phyloP scores from a whole-genome alignment of 2,797 vertebrate species.

The Artibeus lituratus region DNA sequence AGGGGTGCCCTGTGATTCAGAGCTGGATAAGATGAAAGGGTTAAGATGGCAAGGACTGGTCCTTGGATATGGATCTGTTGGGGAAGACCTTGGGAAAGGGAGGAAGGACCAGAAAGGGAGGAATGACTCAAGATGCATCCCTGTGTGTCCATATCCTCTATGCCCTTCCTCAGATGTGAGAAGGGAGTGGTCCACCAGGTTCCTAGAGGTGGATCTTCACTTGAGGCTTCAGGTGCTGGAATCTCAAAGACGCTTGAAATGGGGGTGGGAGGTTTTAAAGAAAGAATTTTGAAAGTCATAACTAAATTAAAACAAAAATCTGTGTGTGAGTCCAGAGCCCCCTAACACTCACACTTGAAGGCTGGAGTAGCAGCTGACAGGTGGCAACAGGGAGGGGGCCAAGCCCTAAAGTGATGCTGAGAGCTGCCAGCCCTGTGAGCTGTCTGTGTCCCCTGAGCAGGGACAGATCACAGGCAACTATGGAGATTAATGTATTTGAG shows the following conservation, averaged over 20 bases:
- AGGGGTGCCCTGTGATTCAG: background rate
- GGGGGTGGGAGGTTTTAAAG: background rate
- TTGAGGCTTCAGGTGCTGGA: background rate
- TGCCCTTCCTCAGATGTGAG: background rate
- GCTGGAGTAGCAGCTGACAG: background rate
- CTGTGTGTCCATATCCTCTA: background rate
- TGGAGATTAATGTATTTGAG: background rate
- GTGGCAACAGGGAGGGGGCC: fast-evolving
- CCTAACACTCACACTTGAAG: background rate
- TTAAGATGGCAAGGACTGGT: no score
- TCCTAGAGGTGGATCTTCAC: background rate
- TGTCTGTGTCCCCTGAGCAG: background rate
- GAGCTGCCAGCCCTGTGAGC: background rate
- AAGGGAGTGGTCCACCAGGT: background rate
- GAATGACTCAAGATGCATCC: fast-evolving
- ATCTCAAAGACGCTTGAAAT: background rate
- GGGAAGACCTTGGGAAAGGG: background rate
- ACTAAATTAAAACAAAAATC: background rate
- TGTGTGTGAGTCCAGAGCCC: background rate
- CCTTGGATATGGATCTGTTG: background rate
- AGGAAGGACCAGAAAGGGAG: background rate
- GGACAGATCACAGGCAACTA: background rate
- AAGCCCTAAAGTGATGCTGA: background rate
- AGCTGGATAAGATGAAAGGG: background rate
- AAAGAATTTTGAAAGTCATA: background rate